Evolutionary conservation across 2,888 invertebrate genomes (phyloP), one percentile per base, ranked within the genome.

Genomic region (Crocallis elinguaria): DNA sequence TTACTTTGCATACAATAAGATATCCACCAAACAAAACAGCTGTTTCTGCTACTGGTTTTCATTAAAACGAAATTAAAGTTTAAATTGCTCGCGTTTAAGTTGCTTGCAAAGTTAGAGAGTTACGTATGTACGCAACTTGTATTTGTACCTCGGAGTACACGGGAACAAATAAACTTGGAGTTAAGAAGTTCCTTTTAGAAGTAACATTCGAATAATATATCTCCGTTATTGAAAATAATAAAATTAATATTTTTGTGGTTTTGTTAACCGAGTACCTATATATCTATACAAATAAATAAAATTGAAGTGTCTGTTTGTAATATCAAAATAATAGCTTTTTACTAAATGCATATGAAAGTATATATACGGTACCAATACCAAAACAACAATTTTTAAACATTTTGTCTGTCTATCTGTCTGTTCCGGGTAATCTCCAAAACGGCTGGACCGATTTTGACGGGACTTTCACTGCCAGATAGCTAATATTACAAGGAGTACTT

Each of bases 31-130:
- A n/a, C n/a, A n/a, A n/a, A n/a, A 56, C 23, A 25, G 16, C 46
- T 55, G 54, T 57, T 60, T 59, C 61, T 44, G 43, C 53, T 37
- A 57, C 54, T 50, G 56, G 64, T 57, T 63, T 60, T 56, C 57
- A 67, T 67, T 65, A 68, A 72, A 69, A 67, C 67, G 62, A 69
- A 70, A 66, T 67, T 61, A 67, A 71, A 74, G 62, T 75, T 75
- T 66, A 73, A 69, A 73, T 74, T 73, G 72, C 58, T 62, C 64
- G 55, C 60, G 67, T 69, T 75, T 66, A 71, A 73, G 69, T 73
- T 73, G 29, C 56, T 49, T 41, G 53, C 57, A 41, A 67, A 73
- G 73, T 73, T 71, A 44, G 39, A 55, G 58, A 66, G 64, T 61
- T 69, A 66, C 67, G 66, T 67, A 62, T 61, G 69, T 65, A 54